Base-by-base conservation (phyloP, 2,797 vertebrate species). In the Melanotaenia nigrans region DNA sequence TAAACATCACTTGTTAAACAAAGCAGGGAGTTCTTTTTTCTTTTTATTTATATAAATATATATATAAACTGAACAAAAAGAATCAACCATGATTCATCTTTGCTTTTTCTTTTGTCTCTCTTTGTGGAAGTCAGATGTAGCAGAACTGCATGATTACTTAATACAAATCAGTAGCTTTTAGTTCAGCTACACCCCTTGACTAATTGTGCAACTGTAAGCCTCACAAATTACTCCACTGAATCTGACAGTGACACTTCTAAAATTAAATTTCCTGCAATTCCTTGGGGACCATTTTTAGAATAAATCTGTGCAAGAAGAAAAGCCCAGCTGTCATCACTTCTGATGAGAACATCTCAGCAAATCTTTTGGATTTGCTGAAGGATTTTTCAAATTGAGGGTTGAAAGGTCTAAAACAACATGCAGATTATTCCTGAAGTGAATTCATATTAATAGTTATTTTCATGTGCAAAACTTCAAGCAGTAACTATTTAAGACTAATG, bases 141-240 rank as follows among this genome's bases (percentile, higher is more conserved):
- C 54, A 42, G 60, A 30, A 54, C 20, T 30, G 47, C 40, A 42
- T 36, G 54, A 66, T 55, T 32, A 64, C 59, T 65, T 75, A 42
- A 81, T 64, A 79, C 24, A 63, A 71, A 85, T 75, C 62, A 84
- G 69, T 67, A 30, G 45, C 45, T 76, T 32, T 86, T 47, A 61
- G 71, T 84, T 85, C 79, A 58, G 81, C 85, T 62, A 75, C 28
- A 36, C 22, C 65, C 13, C 60, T 22, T 13, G 36, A 69, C 73
- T 75, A 77, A 72, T 30, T 66, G 71, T 28, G 16, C 58, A 63
- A 49, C 57, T 61, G 66, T 67, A 25, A 76, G 67, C 45, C 12
- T 42, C 42, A 67, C 72, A 84, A 77, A 82, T 74, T 61, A 68
- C 71, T 75, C 58, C 5, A 33, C n/a, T n/a, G 32, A 24, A 42